Base-by-base conservation (phyloP, 2,888 invertebrate genomes). In the Folsomia manolachei region DNA sequence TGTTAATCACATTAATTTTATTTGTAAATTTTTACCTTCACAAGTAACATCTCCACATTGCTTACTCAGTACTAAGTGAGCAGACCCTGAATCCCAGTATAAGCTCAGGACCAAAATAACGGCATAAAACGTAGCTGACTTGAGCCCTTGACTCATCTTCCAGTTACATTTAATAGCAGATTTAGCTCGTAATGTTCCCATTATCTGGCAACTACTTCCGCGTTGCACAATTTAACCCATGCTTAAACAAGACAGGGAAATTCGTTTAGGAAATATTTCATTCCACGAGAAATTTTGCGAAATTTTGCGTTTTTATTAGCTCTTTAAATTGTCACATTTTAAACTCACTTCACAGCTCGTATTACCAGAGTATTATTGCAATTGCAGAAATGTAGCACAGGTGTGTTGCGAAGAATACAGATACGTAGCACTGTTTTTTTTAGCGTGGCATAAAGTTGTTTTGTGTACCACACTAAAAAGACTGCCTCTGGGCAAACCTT, bases 31-130 rank as follows among this genome's bases (percentile, higher is more conserved):
- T 60, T n/a, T 71, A 74, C 76, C 72, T 72, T 68, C 63, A 64
- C 76, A 76, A 25, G 68, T 70, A 18, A 69, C 14, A 0, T 76
- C 76, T 1, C 74, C 76, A 27, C 76, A 76, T 60, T 61, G 65
- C 53, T 76, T 76, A 1, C 21, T 69, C n/a, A 74, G 27, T 1
- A 63, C 39, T 26, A 73, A 63, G 14, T 39, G 39, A 39, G 39
- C 39, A 39, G 14, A 39, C 14, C 39, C 39, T 39, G 39, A 14
- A n/a, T n/a, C n/a, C n/a, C n/a, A n/a, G n/a, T n/a, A 39, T 39
- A 39, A 39, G 39, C 39, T 39, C 39, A 14, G 14, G 14, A 39
- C 39, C n/a, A n/a, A n/a, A n/a, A n/a, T n/a, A n/a, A n/a, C n/a
- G n/a, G n/a, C n/a, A n/a, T n/a, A n/a, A n/a, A n/a, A n/a, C n/a